A percentile compares a stretch with the other conserved stretches of the same genome.
Conservation (phyloP, 2,888 invertebrate genomes). For the Drosophila limbata region DNA sequence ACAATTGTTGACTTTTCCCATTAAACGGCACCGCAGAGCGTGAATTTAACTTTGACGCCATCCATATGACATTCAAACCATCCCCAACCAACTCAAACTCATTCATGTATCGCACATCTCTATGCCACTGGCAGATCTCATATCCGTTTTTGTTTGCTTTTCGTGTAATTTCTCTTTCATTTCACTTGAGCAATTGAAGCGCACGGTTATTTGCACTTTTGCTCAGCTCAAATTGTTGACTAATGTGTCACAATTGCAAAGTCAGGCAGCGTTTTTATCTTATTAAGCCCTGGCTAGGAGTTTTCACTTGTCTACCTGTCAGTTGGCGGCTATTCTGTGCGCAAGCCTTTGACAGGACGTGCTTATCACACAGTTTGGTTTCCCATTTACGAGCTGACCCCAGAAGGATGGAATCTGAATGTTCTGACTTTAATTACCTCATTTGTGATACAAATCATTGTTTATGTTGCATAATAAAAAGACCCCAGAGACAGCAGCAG, state of each 20-base stretch:
- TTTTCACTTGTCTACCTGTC: conserved; percentile 58
- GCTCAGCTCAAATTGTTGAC: conserved; percentile 83
- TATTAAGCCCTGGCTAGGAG: conserved; percentile 33
- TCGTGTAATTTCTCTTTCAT: conserved; percentile 83
- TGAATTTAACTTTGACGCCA: conserved; percentile 40
- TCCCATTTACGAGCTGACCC: conserved; percentile 30
- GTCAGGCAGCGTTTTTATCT: conserved; percentile 62
- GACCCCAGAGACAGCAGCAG: conserved; percentile 21
- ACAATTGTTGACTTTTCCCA: conserved; percentile 44
- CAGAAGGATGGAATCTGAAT: conserved; percentile 7
- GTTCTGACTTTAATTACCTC: conserved; percentile 48
- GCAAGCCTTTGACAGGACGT: conserved; percentile 52
- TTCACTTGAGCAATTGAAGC: conserved; percentile 83
- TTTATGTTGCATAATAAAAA: conserved; percentile 69
- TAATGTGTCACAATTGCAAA: conserved; percentile 83
- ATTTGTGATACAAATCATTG: conserved; percentile 56
- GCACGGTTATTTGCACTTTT: conserved; percentile 83
- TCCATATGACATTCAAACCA: conserved; percentile 25
- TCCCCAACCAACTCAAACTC: conserved; percentile 17
- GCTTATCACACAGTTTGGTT: conserved; percentile 56
- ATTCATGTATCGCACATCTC: conserved; percentile 53
- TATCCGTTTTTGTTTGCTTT: conserved; percentile 74
- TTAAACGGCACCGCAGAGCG: conserved; percentile 35
- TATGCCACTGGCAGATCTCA: conserved; percentile 25
- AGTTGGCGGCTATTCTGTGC: neutral